A percentile compares a stretch with the other conserved stretches of the same genome.
These are phyloP conservation scores for Stichopus horrens DNA, from an alignment of 53 echinoderm and acorn worm genomes.

Conservation along the genomic window DNA sequence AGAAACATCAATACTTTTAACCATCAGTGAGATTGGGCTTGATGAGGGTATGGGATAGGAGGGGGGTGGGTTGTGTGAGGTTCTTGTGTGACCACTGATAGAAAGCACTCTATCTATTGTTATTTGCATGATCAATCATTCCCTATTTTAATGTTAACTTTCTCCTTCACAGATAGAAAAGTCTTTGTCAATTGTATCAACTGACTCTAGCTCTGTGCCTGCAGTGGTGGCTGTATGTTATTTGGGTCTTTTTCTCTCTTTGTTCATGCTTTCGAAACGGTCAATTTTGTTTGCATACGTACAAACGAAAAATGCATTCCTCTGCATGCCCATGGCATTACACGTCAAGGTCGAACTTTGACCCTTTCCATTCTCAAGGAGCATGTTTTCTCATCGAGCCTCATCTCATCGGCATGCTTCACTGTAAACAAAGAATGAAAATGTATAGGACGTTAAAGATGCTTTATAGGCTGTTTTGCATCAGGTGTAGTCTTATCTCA, in stretches of 20 bases:
- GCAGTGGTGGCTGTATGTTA: conserved; percentile 42
- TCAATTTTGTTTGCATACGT: neutral
- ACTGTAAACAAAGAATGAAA: too few relatives aligned
- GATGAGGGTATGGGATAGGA: neutral
- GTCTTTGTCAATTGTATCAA: neutral
- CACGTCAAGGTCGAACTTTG: neutral
- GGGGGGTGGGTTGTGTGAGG: neutral
- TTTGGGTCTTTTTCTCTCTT: conserved; percentile 30
- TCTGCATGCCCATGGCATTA: too few relatives aligned
- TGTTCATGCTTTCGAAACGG: neutral
- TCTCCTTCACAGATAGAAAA: conserved; percentile 39
- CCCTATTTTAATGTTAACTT: conserved; percentile 4
- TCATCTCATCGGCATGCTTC: too few relatives aligned
- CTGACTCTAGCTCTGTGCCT: neutral
- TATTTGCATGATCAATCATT: neutral
- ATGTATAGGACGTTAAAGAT: too few relatives aligned
- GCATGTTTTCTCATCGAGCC: too few relatives aligned
- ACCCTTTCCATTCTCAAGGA: neutral
- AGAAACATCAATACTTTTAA: too few relatives aligned
- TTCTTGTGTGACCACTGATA: neutral
- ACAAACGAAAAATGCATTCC: neutral
- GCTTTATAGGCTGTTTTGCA: too few relatives aligned
- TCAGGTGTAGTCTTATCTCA: too few relatives aligned
- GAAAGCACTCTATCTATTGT: neutral
- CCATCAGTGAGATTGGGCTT: too few relatives aligned